Evolutionary conservation across 2,888 invertebrate species (phyloP).

Genomic region (Scaptodrosophila latifasciaeformis): DNA sequence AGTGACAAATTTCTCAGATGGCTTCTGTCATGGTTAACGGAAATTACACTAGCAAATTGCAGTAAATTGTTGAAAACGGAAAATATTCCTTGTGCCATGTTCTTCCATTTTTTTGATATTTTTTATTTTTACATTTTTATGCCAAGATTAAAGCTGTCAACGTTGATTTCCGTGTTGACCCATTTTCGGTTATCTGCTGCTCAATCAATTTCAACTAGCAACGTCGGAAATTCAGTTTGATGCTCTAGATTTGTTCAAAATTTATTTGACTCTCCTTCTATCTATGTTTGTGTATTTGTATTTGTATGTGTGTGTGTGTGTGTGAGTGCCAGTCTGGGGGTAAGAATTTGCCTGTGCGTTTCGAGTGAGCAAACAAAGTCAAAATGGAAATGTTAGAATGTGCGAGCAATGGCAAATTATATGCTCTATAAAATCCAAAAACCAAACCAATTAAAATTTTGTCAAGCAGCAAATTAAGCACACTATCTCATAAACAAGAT

Average conservation of each 20-base stretch:
- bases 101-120: too few species aligned
- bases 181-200: constrained; percentile 34
- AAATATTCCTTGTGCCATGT: too few species aligned
- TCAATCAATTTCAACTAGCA: constrained; percentile 47
- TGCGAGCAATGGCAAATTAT: not conserved
- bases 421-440: not conserved
- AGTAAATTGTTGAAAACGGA: constrained; percentile 29
- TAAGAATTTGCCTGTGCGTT: not conserved
- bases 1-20: too few species aligned
- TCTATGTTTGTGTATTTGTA: constrained; percentile 4
- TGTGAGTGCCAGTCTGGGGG: not conserved
- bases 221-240: constrained; percentile 45
- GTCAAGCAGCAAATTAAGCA: too few species aligned
- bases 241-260: constrained; percentile 5
- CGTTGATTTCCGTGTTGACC: constrained; percentile 52
- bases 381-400: too few species aligned
- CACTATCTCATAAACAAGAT: too few species aligned
- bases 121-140: too few species aligned
- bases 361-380: constrained; percentile 15
- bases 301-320: too few species aligned
- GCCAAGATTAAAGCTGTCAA: constrained; percentile 51
- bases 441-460: not conserved
- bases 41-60: constrained; percentile 45
- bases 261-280: too few species aligned
- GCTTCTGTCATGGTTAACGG: too few species aligned